Percentiles rank a stretch among this genome's conserved stretches.
These are phyloP conservation scores for Cladorhizidae sp. DNA, from an alignment of 37 sponge, comb jelly and placozoan genomes.

Conservation along the genomic window DNA sequence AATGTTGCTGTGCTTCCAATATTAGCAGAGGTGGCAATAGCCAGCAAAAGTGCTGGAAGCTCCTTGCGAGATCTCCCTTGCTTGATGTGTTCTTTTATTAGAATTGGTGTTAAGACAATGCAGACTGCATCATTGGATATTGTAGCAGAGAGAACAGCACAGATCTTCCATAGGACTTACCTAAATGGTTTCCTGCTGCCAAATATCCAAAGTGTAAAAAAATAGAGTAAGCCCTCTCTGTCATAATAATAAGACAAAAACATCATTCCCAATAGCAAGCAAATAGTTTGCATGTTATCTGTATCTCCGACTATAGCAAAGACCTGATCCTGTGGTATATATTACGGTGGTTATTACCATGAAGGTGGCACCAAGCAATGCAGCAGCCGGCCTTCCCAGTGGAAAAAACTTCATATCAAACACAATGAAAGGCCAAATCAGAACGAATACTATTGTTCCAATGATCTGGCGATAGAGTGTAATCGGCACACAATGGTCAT, in stretches of 20 bases:
- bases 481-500: not conserved
- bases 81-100: constrained; percentile 53
- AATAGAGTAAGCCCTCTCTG: constrained; percentile 71
- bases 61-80: constrained; percentile 61
- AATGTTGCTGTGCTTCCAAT: constrained; percentile 90
- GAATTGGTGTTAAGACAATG: constrained; percentile 77
- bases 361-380: constrained; percentile 65
- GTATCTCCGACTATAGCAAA: constrained; percentile 53
- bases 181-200: constrained; percentile 48
- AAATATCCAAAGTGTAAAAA: constrained; percentile 55
- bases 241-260: constrained; percentile 83
- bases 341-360: constrained; percentile 77
- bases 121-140: constrained; percentile 85
- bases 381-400: constrained; percentile 78
- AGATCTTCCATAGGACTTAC: constrained; percentile 78
- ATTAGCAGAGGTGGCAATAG: constrained; percentile 85
- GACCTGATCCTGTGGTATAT: constrained; percentile 64
- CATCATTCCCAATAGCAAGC: constrained; percentile 90
- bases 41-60: constrained; percentile 68
- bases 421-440: constrained; percentile 88
- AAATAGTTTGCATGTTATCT: constrained; percentile 78
- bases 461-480: constrained; percentile 55
- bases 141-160: constrained; percentile 70
- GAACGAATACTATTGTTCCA: constrained; percentile 72
- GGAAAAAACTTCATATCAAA: constrained; percentile 86